Conservation (phyloP, 2,113 vertebrate genomes). For the Mohoua ochrocephala region DNA sequence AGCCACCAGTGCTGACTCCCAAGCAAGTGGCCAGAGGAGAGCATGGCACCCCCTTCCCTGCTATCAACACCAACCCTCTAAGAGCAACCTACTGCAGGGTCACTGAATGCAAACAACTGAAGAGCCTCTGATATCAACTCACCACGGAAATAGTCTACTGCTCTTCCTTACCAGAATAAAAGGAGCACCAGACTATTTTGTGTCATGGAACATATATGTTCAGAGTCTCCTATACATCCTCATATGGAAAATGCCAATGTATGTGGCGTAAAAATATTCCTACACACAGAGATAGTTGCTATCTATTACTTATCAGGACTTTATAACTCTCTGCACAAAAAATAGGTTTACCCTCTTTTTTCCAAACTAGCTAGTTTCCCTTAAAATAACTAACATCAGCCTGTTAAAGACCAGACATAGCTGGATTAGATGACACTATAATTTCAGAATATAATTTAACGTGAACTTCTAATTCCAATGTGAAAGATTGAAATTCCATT, state of each 20-base stretch:
- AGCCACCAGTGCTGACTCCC: not conserved
- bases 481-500: conserved; percentile 43
- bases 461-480: conserved; percentile 32
- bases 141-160: not conserved
- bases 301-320: not conserved
- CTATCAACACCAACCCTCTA: not conserved
- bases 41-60: not conserved
- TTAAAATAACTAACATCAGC: conserved; percentile 11
- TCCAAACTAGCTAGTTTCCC: conserved; percentile 31
- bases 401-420: conserved; percentile 10
- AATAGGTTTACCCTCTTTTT: not conserved
- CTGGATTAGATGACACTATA: not conserved
- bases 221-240: not conserved
- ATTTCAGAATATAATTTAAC: conserved; percentile 44
- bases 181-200: not conserved
- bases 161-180: not conserved
- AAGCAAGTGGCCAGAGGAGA: not conserved
- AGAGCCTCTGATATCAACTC: not conserved
- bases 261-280: not conserved
- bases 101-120: not conserved
- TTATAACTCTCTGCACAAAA: conserved; percentile 16
- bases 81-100: not conserved
- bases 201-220: not conserved
- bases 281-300: not conserved
- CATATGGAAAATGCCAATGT: not conserved